These are phyloP conservation scores for Lepisosteus oculatus DNA, from an alignment of 2,113 vertebrate genomes.

Conservation along the genomic window DNA sequence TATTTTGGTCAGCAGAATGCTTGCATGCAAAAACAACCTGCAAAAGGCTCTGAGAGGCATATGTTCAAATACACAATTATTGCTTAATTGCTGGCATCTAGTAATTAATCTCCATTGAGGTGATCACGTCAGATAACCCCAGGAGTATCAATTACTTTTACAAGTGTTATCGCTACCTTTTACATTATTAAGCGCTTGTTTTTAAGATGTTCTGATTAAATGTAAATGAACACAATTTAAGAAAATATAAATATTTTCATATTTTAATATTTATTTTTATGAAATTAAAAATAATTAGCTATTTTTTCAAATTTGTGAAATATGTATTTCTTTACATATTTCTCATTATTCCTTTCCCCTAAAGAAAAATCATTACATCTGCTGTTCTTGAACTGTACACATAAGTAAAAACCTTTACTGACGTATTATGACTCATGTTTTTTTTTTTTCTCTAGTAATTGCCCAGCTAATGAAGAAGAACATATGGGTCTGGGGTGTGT, in stretches of 20 bases:
- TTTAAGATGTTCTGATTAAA: background rate
- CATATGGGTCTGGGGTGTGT: slow-evolving; percentile 12
- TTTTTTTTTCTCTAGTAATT: slow-evolving; percentile 1
- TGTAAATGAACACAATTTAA: background rate
- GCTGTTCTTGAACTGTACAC: background rate
- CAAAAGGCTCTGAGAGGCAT: no score
- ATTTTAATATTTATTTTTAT: no score
- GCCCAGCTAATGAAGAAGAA: slow-evolving; percentile 28
- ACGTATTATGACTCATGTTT: background rate
- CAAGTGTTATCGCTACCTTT: background rate
- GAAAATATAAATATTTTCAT: no score
- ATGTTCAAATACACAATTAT: background rate
- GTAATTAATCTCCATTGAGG: background rate
- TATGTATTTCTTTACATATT: no score
- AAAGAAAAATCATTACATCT: no score
- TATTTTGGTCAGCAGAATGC: no score
- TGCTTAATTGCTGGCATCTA: background rate
- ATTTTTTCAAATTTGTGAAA: background rate
- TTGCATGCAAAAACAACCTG: no score
- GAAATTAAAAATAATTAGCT: no score
- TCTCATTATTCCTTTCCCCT: background rate
- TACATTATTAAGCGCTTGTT: background rate
- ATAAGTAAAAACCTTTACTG: background rate
- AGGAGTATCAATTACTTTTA: background rate
- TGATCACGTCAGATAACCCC: background rate